phyloP scores from a whole-genome alignment of 2,113 vertebrate species.

The Ondatra zibethicus region DNA sequence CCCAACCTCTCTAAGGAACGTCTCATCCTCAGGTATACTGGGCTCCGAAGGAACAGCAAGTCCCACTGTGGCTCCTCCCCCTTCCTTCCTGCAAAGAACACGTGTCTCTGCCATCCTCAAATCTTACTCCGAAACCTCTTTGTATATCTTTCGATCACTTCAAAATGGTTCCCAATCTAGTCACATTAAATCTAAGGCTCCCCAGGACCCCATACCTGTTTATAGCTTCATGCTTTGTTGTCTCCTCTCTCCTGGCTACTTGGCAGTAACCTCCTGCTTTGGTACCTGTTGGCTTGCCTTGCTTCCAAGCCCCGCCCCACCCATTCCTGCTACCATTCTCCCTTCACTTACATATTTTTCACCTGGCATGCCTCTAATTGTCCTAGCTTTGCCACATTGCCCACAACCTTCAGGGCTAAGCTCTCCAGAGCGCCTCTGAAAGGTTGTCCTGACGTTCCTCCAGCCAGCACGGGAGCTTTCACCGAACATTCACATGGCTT shows the following conservation, averaged over 20 bases:
- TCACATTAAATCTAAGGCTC: not conserved
- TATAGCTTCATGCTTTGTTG: not conserved
- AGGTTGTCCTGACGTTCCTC: not conserved
- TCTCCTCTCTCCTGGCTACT: not conserved
- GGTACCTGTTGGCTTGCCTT: too few relatives aligned
- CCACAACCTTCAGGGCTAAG: not conserved
- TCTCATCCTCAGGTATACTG: not conserved
- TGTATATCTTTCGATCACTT: not conserved
- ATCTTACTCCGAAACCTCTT: not conserved
- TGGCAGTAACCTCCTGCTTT: not conserved
- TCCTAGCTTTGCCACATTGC: not conserved
- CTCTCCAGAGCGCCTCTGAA: not conserved
- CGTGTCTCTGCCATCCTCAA: not conserved
- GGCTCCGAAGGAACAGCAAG: not conserved
- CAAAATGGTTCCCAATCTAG: not conserved
- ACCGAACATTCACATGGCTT: not conserved
- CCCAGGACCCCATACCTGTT: not conserved
- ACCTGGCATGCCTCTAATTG: not conserved
- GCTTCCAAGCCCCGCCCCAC: rapidly evolving
- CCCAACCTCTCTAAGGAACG: not conserved
- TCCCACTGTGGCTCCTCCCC: not conserved
- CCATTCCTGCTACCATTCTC: not conserved
- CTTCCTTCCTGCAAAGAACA: not conserved
- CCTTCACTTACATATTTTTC: not conserved
- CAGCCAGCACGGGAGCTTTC: not conserved